Percentiles rank a stretch among this genome's conserved stretches.
Conservation (phyloP, 2,113 vertebrate genomes). For the Barnardius zonarius region DNA sequence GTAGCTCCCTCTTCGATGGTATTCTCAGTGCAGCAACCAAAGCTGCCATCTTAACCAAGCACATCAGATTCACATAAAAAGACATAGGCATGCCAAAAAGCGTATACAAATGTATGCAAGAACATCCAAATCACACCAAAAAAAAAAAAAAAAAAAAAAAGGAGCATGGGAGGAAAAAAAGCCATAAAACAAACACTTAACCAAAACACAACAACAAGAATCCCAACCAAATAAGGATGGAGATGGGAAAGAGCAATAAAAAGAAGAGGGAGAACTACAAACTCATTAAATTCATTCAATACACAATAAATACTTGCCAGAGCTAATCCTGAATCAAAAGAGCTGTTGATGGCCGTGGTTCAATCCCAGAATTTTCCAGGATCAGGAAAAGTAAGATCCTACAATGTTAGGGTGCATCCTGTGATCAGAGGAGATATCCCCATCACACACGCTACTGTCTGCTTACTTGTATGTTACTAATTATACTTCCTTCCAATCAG, state of each 20-base stretch:
- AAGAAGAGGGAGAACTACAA: not conserved
- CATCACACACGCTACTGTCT: not conserved
- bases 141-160: not conserved
- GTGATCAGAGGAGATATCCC: not conserved
- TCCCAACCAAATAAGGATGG: not conserved
- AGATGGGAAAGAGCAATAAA: not conserved
- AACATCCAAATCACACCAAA: not conserved
- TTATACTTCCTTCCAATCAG: not conserved
- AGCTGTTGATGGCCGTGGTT: not conserved
- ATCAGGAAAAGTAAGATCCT: not conserved
- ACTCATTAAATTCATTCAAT: not conserved
- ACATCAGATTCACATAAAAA: not conserved
- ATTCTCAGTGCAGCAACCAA: not conserved
- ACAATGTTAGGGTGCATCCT: not conserved
- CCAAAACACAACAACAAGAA: not conserved
- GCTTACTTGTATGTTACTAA: not conserved
- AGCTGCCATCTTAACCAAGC: not conserved
- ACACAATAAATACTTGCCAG: not conserved
- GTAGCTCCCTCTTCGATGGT: not conserved
- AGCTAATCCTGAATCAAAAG: not conserved
- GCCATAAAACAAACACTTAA: not conserved
- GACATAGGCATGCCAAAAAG: not conserved
- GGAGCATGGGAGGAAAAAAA: not conserved
- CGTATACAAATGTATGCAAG: not conserved
- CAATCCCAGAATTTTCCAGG: not conserved